Evolutionary conservation across 23 tunicate genomes (phyloP), one percentile per base, ranked within the genome.

Genomic region (Phallusia fumigata): DNA sequence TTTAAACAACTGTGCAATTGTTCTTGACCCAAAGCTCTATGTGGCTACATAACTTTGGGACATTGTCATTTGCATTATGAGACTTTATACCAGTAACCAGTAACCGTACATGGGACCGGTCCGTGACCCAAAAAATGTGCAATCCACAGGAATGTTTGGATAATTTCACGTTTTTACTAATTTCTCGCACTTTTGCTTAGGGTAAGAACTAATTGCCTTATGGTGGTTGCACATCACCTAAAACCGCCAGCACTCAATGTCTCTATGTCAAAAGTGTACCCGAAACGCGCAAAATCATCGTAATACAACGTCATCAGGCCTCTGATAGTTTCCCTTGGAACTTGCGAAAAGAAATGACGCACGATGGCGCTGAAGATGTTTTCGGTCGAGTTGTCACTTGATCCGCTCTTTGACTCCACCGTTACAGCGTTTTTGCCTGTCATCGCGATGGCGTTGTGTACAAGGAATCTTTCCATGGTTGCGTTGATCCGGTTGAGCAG

Each of bases 401-500:
- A 16, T 21, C 18, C 32, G 18, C 36, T 31, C 3, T 79, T 10
- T 6, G 31, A 52, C 22, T 31, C 32, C 19, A 31, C 34, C 44
- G 49, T 65, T 13, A 58, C 13, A 1, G 5, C 28, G 1, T 58
- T 24, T 5, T 40, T 40, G 2, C 69, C 69, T 58, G 69, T 24
- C 69, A 58, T 58, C 15, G 69, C 69, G 28, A 58, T 24, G 2
- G 69, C 69, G 69, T 58, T 24, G 69, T 58, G 69, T 6, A 58
- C 69, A 24, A 58, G 69, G 13, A 58, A 58, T 58, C 69, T 58
- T 58, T 58, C 69, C 88, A 84, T 84, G 31, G 88, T 84, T 40
- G 88, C 51, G 75, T 84, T 84, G 40, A 84, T 53, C 18, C 74
- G 73, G 47, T 84, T 74, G 22, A 84, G 52, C 18, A 84, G 82